Evolutionary conservation across 2,113 vertebrate species (phyloP), one percentile per base, ranked within the genome.

Genomic region (Ciconia maguari): DNA sequence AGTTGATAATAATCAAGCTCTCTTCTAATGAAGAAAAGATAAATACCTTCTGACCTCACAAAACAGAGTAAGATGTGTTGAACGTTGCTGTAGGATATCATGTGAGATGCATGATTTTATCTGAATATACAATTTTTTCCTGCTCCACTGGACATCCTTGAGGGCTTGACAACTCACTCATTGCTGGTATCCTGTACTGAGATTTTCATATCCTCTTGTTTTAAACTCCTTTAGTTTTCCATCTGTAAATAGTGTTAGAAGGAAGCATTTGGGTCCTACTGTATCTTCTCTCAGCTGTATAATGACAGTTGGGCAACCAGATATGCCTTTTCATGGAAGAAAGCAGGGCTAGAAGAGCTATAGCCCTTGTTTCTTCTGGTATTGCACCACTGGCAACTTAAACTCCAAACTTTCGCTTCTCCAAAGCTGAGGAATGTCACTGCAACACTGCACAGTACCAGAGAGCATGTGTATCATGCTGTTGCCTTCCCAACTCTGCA

Each of bases 401-500:
- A 82, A 36, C 48, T 83, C 61, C 57, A 30, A 9, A 68, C 34
- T 57, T 0, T 4, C 55, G 12, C 38, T 42, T 46, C 21, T 78
- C 51, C 3, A 3, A 22, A 51, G 77, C 25, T 51, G 27, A 16
- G 15, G 6, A 57, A 3, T 42, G 36, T 68, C 15, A 8, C 49
- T 2, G 3, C 36, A 61, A 16, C 36, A 1, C 24, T 44, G 46
- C 0, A 0, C 20, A 9, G 87, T 11, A 5, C 4, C 55, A 29
- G 46, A 27, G 51, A 77, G 46, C 17, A 1, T 1, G 0, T 13
- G 26, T 13, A 2, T 48, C 11, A 3, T 13, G 38, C 51, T 66
- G 21, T 13, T 75, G 29, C 44, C 25, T 75, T 87, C 41, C 29
- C 34, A 21, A 22, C 26, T 10, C 61, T 49, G 49, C 52, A 29